phyloP scores from a whole-genome alignment of 2,888 invertebrate species.

The Gastrophysa polygoni region DNA sequence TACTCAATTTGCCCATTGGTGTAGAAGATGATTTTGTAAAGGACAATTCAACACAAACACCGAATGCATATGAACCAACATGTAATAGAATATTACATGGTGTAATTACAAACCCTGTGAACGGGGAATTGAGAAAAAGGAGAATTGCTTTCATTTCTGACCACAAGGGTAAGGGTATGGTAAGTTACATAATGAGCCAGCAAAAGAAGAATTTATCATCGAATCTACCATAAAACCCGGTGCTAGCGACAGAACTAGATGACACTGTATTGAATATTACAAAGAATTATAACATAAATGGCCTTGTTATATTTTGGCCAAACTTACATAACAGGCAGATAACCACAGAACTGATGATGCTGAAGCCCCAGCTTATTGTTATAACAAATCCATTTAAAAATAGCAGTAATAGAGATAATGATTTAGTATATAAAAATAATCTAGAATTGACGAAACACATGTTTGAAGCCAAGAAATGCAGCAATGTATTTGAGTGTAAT shows the following conservation, averaged over 20 bases:
- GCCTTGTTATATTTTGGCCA: not conserved
- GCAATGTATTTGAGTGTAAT: no score
- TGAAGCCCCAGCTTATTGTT: not conserved
- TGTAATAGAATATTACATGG: not conserved
- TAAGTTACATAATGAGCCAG: not conserved
- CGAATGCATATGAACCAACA: not conserved
- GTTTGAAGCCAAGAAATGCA: no score
- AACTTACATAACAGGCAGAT: not conserved
- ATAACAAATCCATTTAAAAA: not conserved
- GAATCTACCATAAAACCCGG: not conserved
- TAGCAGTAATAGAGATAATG: no score
- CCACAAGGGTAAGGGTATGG: slow-evolving; percentile 1
- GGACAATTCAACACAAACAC: not conserved
- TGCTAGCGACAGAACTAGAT: not conserved
- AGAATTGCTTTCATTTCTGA: not conserved
- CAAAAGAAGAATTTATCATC: not conserved
- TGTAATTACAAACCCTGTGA: not conserved
- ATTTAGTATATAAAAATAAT: no score
- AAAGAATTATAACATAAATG: not conserved
- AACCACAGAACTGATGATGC: not conserved
- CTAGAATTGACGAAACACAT: no score
- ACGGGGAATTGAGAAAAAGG: not conserved
- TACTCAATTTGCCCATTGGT: not conserved
- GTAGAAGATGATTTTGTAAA: not conserved
- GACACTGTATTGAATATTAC: not conserved